These are phyloP conservation scores for Poecilus cupreus DNA, from an alignment of 2,888 invertebrate genomes.

Conservation along the genomic window DNA sequence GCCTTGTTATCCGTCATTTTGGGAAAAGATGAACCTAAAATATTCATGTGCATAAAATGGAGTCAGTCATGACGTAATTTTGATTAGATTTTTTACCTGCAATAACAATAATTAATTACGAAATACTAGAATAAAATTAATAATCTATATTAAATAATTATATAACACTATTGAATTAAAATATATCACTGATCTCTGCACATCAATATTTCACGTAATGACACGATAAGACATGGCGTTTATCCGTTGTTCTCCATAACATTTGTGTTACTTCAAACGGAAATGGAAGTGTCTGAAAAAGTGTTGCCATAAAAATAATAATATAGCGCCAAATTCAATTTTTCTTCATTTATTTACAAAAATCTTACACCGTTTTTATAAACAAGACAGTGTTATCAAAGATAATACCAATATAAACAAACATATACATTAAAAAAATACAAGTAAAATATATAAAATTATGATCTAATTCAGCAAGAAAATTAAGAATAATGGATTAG, in stretches of 20 bases:
- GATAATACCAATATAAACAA: too few species aligned
- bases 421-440: too few species aligned
- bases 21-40: constrained; percentile 1
- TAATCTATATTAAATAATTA: constrained; percentile 33
- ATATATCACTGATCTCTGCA: constrained; percentile 13
- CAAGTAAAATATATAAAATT: too few species aligned
- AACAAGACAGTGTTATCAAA: too few species aligned
- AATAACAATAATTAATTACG: constrained; percentile 31
- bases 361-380: too few species aligned
- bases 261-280: constrained; percentile 3
- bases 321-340: not conserved
- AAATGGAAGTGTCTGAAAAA: not conserved
- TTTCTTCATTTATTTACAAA: too few species aligned
- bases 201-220: constrained; percentile 30
- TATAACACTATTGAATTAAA: constrained; percentile 25
- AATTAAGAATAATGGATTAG: too few species aligned
- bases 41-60: not conserved
- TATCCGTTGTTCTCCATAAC: constrained; percentile 12
- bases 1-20: constrained; percentile 56
- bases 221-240: constrained; percentile 14
- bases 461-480: too few species aligned
- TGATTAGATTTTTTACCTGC: not conserved
- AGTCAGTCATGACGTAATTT: constrained; percentile 25
- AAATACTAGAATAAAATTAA: constrained; percentile 20
- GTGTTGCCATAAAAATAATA: not conserved